Conservation (phyloP, 2,113 vertebrate species). For the Albula goreensis region DNA sequence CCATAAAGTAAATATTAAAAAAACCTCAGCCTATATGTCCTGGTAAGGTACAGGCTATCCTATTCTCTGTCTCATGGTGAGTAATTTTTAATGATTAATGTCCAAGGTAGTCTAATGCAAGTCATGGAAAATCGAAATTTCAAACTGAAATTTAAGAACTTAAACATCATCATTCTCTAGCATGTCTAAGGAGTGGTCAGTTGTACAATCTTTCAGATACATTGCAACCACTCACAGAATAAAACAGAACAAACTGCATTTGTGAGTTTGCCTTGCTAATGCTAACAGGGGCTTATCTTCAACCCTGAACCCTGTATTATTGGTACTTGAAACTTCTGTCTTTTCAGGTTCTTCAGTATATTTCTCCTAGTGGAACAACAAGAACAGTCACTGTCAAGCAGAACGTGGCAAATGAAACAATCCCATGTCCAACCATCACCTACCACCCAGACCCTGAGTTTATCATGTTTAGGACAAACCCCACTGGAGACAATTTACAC, state of each 20-base stretch:
- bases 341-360: slow-evolving; percentile 55
- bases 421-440: slow-evolving; percentile 48
- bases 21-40: no score
- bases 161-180: no score
- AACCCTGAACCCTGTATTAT: not conserved
- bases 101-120: not conserved
- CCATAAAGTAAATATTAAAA: no score
- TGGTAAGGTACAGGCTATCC: no score
- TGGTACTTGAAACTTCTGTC: not conserved
- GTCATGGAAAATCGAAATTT: no score
- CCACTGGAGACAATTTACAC: not conserved
- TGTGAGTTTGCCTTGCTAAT: no score
- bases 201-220: no score
- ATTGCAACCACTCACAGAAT: no score
- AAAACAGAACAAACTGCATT: no score
- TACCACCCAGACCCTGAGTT: slow-evolving; percentile 66
- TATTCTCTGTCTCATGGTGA: not conserved
- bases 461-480: slow-evolving; percentile 44
- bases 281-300: no score
- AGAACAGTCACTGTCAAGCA: slow-evolving; percentile 27
- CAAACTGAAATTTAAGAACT: no score
- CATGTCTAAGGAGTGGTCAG: no score
- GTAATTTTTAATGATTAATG: not conserved
- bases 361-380: slow-evolving; percentile 15
- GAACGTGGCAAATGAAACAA: slow-evolving; percentile 51